Evolutionary conservation across 92 coral and sea anemone species (phyloP), one percentile per base, ranked within the genome.

Genomic region (Epizoanthus rinbou): DNA sequence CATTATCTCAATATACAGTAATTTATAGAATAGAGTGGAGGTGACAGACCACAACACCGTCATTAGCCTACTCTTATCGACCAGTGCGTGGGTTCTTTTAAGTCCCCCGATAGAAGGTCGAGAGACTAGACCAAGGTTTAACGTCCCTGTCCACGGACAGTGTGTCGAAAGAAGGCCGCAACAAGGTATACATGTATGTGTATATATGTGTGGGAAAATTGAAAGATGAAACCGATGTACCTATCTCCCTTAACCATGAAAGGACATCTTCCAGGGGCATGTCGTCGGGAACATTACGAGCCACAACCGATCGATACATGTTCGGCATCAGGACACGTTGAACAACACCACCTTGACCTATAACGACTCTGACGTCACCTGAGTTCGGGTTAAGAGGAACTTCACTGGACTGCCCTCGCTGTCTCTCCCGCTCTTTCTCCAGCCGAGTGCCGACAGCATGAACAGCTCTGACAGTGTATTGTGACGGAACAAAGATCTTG

Each of bases 281-380:
- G 15, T 84, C 70, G 6, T 69, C 81, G 31, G 63, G 56, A 0
- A 83, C 18, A 71, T 85, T 76, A 37, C 63, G 21, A 16, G 73
- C 89, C 17, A 88, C 76, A 35, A 89, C 93, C 73, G 94, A 80
- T 67, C 97, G 88, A 57, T 86, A 91, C 94, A 89, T 93, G 39
- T 87, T 85, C 35, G 94, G 85, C 93, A 93, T 85, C 16, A 93
- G 83, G n/a, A 93, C 73, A 19, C 89, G 93, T 57, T 86, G 85
- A 5, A 89, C 90, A 57, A 87, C 89, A n/a, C 90, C 88, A 19
- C 95, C 98, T 10, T 75, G 74, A 53, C 86, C 88, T 47, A 92
- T 62, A 25, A 91, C 91, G 33, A 91, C 86, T 57, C 92, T 84
- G 39, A 82, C 80, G 16, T 79, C 81, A 31, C 31, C 35, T 3